Conservation (phyloP, 1,140 invertebrate genomes). For the Anagrus nilaparvatae region DNA sequence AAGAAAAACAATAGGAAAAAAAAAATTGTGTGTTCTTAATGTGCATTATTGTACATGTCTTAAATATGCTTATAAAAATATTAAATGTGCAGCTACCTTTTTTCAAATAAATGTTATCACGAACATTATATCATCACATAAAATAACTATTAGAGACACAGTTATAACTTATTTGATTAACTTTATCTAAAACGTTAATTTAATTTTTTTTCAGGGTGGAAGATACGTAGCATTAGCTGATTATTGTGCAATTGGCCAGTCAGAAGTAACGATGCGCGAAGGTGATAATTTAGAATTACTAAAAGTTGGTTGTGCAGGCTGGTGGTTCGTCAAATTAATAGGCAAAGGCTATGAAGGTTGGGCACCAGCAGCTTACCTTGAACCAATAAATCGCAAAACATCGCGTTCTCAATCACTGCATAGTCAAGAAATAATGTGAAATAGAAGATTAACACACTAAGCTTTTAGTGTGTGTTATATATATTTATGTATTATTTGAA, state of each 20-base stretch:
- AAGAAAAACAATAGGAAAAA: too few relatives aligned
- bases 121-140: too few relatives aligned
- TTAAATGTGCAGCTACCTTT: too few relatives aligned
- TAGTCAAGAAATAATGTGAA: constrained; percentile 42
- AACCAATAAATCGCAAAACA: constrained; percentile 62
- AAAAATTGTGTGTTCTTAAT: too few relatives aligned
- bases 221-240: constrained; percentile 79
- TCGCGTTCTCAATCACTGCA: constrained; percentile 49
- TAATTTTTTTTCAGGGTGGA: constrained; percentile 46
- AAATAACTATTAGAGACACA: too few relatives aligned
- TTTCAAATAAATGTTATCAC: too few relatives aligned
- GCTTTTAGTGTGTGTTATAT: constrained; percentile 29
- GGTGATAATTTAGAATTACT: constrained; percentile 79
- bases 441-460: constrained; percentile 41
- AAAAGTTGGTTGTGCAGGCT: constrained; percentile 86
- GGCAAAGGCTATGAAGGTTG: constrained; percentile 73
- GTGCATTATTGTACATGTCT: too few relatives aligned
- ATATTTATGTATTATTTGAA: not conserved
- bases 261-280: constrained; percentile 80
- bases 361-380: constrained; percentile 88
- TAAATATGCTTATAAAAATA: too few relatives aligned
- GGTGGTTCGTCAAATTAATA: constrained; percentile 87
- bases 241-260: constrained; percentile 79
- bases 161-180: too few relatives aligned
- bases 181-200: too few relatives aligned